A percentile compares a stretch with the other conserved stretches of the same genome.
Evolutionary conservation across 2,113 vertebrate species (phyloP).

Genomic region (Neolamprologus tretocephalus): DNA sequence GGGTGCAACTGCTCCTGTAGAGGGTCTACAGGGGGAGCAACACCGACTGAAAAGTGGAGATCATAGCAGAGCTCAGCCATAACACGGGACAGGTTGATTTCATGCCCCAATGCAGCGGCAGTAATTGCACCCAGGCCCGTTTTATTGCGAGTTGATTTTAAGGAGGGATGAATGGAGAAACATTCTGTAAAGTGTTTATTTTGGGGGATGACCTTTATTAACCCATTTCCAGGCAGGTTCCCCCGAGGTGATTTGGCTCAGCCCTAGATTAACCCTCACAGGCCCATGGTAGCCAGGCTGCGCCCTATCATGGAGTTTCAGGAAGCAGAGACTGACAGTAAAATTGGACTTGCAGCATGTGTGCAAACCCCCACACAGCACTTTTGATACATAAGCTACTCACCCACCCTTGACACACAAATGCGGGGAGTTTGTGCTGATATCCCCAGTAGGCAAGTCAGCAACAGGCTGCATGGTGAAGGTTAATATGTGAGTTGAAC

Average conservation of each 20-base stretch:
- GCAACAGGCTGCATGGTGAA: slow-evolving; percentile 40
- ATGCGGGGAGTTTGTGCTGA: slow-evolving; percentile 20
- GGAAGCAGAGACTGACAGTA: slow-evolving; percentile 80
- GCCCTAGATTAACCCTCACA: slow-evolving; percentile 81
- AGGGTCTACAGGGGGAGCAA: slow-evolving; percentile 53
- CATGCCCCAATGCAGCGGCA: slow-evolving; percentile 86
- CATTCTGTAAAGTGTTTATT: slow-evolving; percentile 98
- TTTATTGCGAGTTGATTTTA: slow-evolving; percentile 98
- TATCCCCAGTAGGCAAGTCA: slow-evolving; percentile 12
- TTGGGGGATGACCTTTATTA: slow-evolving; percentile 96
- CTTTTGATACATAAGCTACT: slow-evolving; percentile 37
- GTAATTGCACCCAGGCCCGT: slow-evolving; percentile 96
- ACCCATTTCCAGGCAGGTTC: slow-evolving; percentile 85
- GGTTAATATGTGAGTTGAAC: slow-evolving; percentile 43
- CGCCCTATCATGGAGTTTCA: slow-evolving; percentile 69
- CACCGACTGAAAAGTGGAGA: slow-evolving; percentile 29
- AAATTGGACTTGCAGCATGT: slow-evolving; percentile 79
- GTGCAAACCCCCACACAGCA: slow-evolving; percentile 57
- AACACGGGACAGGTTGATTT: slow-evolving; percentile 86
- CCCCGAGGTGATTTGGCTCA: slow-evolving; percentile 76
- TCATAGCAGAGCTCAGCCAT: slow-evolving; percentile 83
- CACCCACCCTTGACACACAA: slow-evolving; percentile 30
- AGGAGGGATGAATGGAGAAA: slow-evolving; percentile 90
- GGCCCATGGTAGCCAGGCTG: slow-evolving; percentile 77
- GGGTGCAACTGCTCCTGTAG: slow-evolving; percentile 62